Base-by-base conservation (phyloP, 2,888 invertebrate species). In the Eupithecia dodoneata region DNA sequence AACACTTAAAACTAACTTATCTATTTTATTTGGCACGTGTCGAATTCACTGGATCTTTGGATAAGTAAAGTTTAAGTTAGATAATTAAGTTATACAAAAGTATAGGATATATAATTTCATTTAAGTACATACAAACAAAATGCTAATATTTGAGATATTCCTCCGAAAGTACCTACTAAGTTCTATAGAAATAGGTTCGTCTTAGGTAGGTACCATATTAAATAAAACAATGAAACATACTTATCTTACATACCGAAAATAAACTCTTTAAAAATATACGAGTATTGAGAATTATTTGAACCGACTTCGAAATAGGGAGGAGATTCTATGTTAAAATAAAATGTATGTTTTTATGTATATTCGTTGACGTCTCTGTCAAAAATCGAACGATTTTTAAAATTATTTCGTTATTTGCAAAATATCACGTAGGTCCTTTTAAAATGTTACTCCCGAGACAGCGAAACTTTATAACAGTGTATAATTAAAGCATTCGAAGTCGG, bases 31-130 rank as follows among this genome's bases (percentile, higher is more conserved):
- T 94, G 94, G 94, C 94, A 94, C 94, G 83, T 87, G 85, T 85
- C 87, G 93, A 94, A 94, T 93, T 93, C 94, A 94, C 93, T 86
- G 86, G 82, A 78, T 91, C 89, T 92, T 92, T 93, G 89, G 89
- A 83, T 80, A 83, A 81, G 78, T 76, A 75, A 74, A 63, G 15
- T 72, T 59, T 69, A 71, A 49, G 3, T 47, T 41, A 10, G 30
- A 55, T 67, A 67, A 10, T 66, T 30, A 52, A 18, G n/a, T 59
- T 9, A 9, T 7, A 59, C 7, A 59, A 18, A 18, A 18, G 6
- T 55, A 55, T 55, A 1, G 52, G n/a, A 59, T 7, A 18, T 59
- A 59, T 59, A 59, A 18, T 59, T 18, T 18, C 3, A 63, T 30
- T 63, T 63, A 63, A 63, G 63, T 63, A 63, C 30, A 63, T 63